Percentiles rank a stretch among this genome's conserved stretches.
Conservation (phyloP, 1,140 invertebrate species). For the Bactericera cockerelli region DNA sequence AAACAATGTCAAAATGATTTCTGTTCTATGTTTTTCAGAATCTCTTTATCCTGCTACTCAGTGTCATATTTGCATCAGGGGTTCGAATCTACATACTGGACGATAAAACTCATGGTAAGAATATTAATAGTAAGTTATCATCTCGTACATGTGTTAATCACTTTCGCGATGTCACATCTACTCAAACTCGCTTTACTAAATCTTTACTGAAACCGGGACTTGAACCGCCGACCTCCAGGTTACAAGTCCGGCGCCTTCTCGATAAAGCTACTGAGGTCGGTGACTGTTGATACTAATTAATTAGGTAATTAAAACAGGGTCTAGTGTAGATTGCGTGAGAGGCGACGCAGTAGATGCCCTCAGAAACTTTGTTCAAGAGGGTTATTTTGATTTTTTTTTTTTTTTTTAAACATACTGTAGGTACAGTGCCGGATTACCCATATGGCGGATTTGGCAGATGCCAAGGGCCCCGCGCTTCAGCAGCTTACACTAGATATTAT, state of each 20-base stretch:
- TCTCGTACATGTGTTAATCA: too few relatives aligned
- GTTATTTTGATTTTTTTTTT: background rate
- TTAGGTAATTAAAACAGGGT: background rate
- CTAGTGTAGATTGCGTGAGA: background rate
- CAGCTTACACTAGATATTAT: too few relatives aligned
- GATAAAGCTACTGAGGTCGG: too few relatives aligned
- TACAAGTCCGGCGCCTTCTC: too few relatives aligned
- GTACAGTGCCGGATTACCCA: too few relatives aligned
- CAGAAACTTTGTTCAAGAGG: background rate
- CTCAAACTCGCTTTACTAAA: too few relatives aligned
- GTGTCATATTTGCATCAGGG: background rate
- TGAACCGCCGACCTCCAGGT: too few relatives aligned
- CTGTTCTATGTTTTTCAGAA: constrained; percentile 1
- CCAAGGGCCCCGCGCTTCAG: background rate
- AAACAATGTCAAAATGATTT: too few relatives aligned
- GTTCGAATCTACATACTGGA: background rate
- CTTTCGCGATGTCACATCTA: too few relatives aligned
- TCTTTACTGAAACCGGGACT: too few relatives aligned
- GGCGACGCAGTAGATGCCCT: background rate
- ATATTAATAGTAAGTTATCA: background rate
- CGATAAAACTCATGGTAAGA: background rate
- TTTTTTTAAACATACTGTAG: too few relatives aligned
- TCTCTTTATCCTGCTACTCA: background rate
- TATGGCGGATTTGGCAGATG: background rate
- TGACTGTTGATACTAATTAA: background rate